A percentile compares a stretch with the other conserved stretches of the same genome.
Conservation (phyloP, 1,140 invertebrate species). For the Mactra quadrangularis region DNA sequence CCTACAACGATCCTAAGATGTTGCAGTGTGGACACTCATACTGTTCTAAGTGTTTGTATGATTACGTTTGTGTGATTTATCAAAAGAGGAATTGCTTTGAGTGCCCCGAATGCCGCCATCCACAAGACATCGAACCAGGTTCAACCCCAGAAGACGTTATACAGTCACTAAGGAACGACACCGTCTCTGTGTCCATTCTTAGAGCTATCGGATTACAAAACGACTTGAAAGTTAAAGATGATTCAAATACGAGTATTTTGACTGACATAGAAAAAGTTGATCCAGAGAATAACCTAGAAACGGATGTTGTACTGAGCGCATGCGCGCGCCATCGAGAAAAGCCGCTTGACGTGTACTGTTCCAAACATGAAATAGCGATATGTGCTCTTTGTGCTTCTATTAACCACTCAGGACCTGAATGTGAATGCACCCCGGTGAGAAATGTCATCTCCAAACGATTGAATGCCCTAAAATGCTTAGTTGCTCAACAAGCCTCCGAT, state of each 20-base stretch:
- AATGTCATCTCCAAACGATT: constrained; percentile 37
- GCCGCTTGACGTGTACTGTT: constrained; percentile 35
- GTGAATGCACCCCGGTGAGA: constrained; percentile 29
- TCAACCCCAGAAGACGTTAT: constrained; percentile 7
- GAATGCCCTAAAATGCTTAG: constrained; percentile 49
- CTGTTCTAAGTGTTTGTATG: constrained; percentile 41
- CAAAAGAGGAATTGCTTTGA: constrained; percentile 30
- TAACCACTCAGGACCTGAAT: not conserved
- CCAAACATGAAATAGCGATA: constrained; percentile 35
- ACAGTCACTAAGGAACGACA: constrained; percentile 18
- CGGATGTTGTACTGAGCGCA: constrained; percentile 13
- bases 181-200: constrained; percentile 45
- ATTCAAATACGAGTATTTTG: not conserved
- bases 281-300: not conserved
- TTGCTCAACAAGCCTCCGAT: constrained; percentile 43
- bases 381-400: constrained; percentile 30
- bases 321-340: constrained; percentile 51
- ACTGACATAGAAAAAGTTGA: not conserved
- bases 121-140: not conserved
- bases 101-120: constrained; percentile 44
- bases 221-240: not conserved
- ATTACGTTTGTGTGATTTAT: constrained; percentile 18
- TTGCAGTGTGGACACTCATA: constrained; percentile 55
- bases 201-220: constrained; percentile 25
- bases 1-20: constrained; percentile 44